Base-by-base conservation (phyloP, 2,888 invertebrate genomes). In the Amblyjoppa fuscipennis region DNA sequence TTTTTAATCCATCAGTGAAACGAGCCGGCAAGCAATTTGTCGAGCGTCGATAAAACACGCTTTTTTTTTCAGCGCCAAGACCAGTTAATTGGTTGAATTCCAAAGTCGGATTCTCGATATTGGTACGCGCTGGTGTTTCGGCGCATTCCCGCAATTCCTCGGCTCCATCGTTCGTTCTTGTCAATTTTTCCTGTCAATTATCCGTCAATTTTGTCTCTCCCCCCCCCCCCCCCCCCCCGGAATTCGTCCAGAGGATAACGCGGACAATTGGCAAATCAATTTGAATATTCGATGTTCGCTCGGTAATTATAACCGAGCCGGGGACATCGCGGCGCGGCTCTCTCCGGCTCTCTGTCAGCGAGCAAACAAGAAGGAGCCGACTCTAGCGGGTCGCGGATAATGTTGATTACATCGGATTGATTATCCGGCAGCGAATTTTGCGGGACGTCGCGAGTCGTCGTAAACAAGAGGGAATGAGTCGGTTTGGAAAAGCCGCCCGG, bases 11-110 rank as follows among this genome's bases (percentile, higher is more conserved):
- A 53, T 51, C 51, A 64, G 76, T 9, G 64, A 38, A 76, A 38
- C 20, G 66, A 53, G 61, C 66, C 64, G 51, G 51, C 51, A 53
- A 66, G 76, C 53, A 76, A 76, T 76, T 76, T 76, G 76, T 76
- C 76, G 25, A 28, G 13, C 34, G 51, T 66, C 76, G 76, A 76
- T 76, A 38, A 66, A 76, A 51, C 38, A 51, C 20, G 16, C 16
- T 51, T 66, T 64, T 66, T 34, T 66, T 11, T 41, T 2, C 51
- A 51, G 31, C 76, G 28, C 66, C 34, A 64, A 45, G 64, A 34
- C 64, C 66, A 66, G 34, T 76, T 76, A 76, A 76, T 76, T 66
- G 66, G 34, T 66, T 38, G 51, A 53, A 66, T 66, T 20, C 38
- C 66, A 76, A 66, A 51, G 38, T 45, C 51, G 53, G 16, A 66